Evolutionary conservation across 1,140 invertebrate genomes (phyloP), one percentile per base, ranked within the genome.

Genomic region (Pogonus chalceus): DNA sequence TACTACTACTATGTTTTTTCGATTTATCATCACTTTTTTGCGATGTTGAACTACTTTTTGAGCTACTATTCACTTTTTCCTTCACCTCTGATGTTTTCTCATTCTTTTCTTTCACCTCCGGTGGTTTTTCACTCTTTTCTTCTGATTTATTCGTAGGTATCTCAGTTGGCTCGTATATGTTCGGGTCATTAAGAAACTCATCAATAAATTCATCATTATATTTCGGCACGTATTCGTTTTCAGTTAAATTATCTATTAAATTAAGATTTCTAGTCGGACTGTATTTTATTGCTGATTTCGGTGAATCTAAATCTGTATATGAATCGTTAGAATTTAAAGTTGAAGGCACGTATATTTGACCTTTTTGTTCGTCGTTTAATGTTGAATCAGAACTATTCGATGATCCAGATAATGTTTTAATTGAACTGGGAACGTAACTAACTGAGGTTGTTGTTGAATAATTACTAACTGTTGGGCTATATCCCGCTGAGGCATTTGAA

Each of bases 171-270:
- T 43, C 37, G 37, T 12, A 43, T 12, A 43, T 43, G 18, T 43
- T 43, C 18, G 37, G 37, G 18, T 43, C 37, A 43, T 18, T 43
- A 4, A 43, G 4, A 18, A 43, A 43, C 9, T 9, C 18, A 18
- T 43, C 37, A 16, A 43, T 43, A 43, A 43, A 43, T 12, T 43
- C 37, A 16, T 43, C 37, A 18, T 43, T 43, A 43, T 43, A 43
- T 3, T 43, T 43, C 3, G 37, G 37, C 3, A 43, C 37, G 18
- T 43, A 43, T 12, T 43, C 37, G 26, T 31, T 31, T 10, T 3
- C 4, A 10, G 9, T 43, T 18, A 12, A 9, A 18, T 43, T 43
- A 4, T 4, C 3, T 4, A 4, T 18, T 12, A 18, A 12, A 4
- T 43, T 16, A 9, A 12, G 9, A 18, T 43, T 43, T 12, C 18